phyloP scores from a whole-genome alignment of 1,140 invertebrate genomes.

The Anastatus disparis region DNA sequence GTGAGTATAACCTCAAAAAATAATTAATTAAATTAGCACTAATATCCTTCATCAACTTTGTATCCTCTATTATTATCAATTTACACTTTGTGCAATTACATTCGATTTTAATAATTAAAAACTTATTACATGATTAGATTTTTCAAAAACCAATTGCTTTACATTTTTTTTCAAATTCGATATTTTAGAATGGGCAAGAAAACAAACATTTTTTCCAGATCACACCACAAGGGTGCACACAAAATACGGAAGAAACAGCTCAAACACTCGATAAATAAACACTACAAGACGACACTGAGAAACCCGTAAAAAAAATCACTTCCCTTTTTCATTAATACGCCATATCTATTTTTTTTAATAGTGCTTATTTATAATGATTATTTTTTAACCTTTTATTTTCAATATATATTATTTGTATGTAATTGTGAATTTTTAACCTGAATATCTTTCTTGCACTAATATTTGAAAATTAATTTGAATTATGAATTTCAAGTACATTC shows the following conservation, averaged over 20 bases:
- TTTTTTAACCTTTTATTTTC: neutral
- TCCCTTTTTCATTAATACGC: constrained; percentile 18
- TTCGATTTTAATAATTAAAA: no score
- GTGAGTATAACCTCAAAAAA: constrained; percentile 53
- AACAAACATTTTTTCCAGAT: constrained; percentile 39
- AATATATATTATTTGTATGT: no score
- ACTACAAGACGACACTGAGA: constrained; percentile 34
- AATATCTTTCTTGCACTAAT: neutral
- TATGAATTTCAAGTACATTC: neutral
- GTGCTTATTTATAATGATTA: neutral
- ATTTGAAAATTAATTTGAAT: neutral
- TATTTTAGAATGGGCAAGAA: constrained; percentile 23
- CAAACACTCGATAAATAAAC: constrained; percentile 39
- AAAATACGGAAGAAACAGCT: constrained; percentile 36
- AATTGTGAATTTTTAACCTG: no score
- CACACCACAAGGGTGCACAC: constrained; percentile 26
- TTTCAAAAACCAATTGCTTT: no score
- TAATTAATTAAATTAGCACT: neutral
- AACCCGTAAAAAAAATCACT: constrained; percentile 40
- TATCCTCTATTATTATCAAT: no score
- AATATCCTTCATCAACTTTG: no score
- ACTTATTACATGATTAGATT: no score
- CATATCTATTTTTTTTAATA: neutral
- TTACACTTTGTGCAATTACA: no score
- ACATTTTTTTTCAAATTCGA: constrained; percentile 9